A percentile compares a stretch with the other conserved stretches of the same genome.
These are phyloP conservation scores for Poeciliopsis gracilis DNA, from an alignment of 2,797 vertebrate genomes.

Conservation along the genomic window DNA sequence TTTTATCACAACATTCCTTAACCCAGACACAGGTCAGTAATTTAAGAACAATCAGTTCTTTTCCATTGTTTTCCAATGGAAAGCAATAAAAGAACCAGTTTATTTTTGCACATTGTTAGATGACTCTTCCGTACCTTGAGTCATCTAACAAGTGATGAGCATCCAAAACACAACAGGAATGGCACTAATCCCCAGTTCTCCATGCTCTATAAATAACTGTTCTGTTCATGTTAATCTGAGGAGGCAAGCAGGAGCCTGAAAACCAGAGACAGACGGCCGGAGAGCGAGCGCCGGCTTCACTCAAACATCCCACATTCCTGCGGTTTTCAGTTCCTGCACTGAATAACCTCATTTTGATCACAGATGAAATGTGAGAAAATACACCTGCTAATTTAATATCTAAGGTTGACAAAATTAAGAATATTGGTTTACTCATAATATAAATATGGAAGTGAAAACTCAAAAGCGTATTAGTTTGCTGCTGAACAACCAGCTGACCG, in stretches of 20 bases:
- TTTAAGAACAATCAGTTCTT: background rate
- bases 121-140: slow-evolving; percentile 32
- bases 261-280: background rate
- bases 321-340: background rate
- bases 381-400: background rate
- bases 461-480: too few relatives aligned
- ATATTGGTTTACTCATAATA: background rate
- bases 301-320: background rate
- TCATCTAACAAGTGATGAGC: slow-evolving; percentile 39
- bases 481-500: background rate
- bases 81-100: background rate
- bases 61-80: background rate
- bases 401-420: background rate
- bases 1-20: background rate
- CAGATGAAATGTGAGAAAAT: background rate
- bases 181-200: slow-evolving; percentile 52
- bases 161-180: slow-evolving; percentile 53
- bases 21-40: background rate
- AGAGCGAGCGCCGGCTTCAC: slow-evolving; percentile 10
- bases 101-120: background rate
- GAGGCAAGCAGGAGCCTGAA: slow-evolving; percentile 35
- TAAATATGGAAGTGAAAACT: background rate
- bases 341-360: background rate
- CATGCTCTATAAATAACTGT: slow-evolving; percentile 59
- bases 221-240: slow-evolving; percentile 54